These are phyloP conservation scores for Colletes latitarsis DNA, from an alignment of 1,140 invertebrate species.

Conservation along the genomic window DNA sequence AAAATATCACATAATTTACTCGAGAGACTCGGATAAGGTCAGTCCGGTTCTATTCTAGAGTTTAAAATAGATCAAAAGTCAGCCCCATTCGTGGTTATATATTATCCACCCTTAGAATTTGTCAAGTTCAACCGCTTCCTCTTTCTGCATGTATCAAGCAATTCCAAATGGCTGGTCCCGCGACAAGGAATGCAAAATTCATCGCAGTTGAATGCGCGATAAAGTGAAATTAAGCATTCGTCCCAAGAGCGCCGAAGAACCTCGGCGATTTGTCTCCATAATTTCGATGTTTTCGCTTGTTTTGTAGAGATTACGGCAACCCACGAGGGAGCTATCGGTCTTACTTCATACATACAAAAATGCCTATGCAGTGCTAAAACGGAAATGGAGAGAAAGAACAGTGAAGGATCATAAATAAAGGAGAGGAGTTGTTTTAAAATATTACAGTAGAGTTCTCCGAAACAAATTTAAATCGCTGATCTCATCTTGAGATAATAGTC, in stretches of 20 bases:
- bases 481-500: too few species aligned
- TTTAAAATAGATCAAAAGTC: too few species aligned
- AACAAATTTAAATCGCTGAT: background rate
- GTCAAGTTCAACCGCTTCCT: too few species aligned
- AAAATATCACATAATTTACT: background rate
- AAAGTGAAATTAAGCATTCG: constrained; percentile 54
- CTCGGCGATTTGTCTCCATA: background rate
- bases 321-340: constrained; percentile 66
- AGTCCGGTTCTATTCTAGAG: background rate
- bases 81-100: too few species aligned
- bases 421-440: background rate
- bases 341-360: constrained; percentile 60
- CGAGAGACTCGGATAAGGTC: background rate
- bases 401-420: background rate
- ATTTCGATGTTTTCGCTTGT: constrained; percentile 45
- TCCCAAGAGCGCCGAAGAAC: constrained; percentile 5
- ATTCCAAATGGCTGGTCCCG: background rate
- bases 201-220: constrained; percentile 4
- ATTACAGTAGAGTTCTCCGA: background rate
- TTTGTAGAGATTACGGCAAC: constrained; percentile 60
- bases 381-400: background rate
- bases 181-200: background rate
- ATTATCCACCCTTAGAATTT: too few species aligned
- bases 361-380: constrained; percentile 48
- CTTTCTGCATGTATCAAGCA: background rate